Base-by-base conservation (phyloP, 2,888 invertebrate species). In the Euplagia quadripunctaria region DNA sequence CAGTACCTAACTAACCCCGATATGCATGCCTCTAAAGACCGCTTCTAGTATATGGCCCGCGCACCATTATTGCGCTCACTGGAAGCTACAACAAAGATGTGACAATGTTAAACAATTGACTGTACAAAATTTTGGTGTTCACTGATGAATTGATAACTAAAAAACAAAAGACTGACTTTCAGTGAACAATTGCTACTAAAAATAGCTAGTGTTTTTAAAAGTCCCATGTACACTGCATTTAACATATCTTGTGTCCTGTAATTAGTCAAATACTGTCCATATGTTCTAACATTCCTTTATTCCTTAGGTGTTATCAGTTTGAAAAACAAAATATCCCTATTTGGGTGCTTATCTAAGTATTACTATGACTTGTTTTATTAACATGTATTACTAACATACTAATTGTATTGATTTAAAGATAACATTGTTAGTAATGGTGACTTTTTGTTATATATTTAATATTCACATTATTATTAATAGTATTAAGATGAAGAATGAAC, bases 1-100 rank as follows among this genome's bases (percentile, higher is more conserved):
- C 98, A 98, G 90, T 98, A 98, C 92, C 96, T 99, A 20, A 98
- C 98, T 87, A 98, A 98, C 92, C 97, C 97, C 9, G 97, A 97
- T 80, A 92, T 97, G 83, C 96, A 97, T 76, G 97, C 98, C 74
- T 97, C 98, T 58, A 98, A 98, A 92, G 98, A 98, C 93, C 97
- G 98, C 87, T 98, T 98, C 97, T 98, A 98, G 98, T 97, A 98
- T 96, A 96, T 94, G 94, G 96, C 95, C 93, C 95, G 95, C 81
- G 95, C 95, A 82, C 95, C 95, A 4, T 88, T 95, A 82, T 88
- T 96, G 95, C 96, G 95, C 94, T 95, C 95, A 67, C 88, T 96
- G 73, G 95, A 95, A 89, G 94, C 95, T 77, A 91, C 94, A 68
- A 95, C 96, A 83, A 96, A 96, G 87, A 96, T 96, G 95, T 96